Conservation (phyloP, 2,888 invertebrate species). For the Sinodicranocentrus sp. region DNA sequence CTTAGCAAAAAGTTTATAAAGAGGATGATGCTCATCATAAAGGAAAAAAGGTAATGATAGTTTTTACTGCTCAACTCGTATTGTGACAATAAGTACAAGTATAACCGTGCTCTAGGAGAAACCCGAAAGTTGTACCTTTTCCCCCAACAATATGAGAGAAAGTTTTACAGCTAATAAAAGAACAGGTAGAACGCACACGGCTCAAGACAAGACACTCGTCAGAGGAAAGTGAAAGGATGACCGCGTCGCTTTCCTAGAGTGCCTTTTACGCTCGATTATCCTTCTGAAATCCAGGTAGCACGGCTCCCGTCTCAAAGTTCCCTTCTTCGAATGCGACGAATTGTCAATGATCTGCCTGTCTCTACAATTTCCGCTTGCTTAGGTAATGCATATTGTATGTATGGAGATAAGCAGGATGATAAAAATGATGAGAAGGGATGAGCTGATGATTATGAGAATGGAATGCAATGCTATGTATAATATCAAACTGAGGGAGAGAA, state of each 20-base stretch:
- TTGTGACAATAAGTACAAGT: constrained; percentile 58
- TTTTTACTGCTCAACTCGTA: constrained; percentile 52
- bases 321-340: background rate
- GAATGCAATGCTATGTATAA: constrained; percentile 23
- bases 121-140: constrained; percentile 3
- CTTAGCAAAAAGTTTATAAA: constrained; percentile 58
- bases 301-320: background rate
- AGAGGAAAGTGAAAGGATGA: constrained; percentile 37
- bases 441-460: constrained; percentile 42
- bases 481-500: constrained; percentile 31
- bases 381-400: constrained; percentile 18
- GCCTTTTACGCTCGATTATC: constrained; percentile 1
- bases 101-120: background rate
- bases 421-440: constrained; percentile 48
- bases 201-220: too few relatives aligned
- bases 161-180: constrained; percentile 68
- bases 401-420: constrained; percentile 29
- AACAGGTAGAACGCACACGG: constrained; percentile 45
- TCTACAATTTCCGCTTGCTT: constrained; percentile 37
- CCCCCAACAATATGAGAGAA: constrained; percentile 37
- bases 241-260: background rate
- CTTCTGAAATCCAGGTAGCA: constrained; percentile 26
- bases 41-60: constrained; percentile 68
- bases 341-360: constrained; percentile 27
- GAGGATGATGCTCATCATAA: constrained; percentile 52